Evolutionary conservation across 2,113 vertebrate genomes (phyloP).

Genomic region (Sakesphorus luctuosus): DNA sequence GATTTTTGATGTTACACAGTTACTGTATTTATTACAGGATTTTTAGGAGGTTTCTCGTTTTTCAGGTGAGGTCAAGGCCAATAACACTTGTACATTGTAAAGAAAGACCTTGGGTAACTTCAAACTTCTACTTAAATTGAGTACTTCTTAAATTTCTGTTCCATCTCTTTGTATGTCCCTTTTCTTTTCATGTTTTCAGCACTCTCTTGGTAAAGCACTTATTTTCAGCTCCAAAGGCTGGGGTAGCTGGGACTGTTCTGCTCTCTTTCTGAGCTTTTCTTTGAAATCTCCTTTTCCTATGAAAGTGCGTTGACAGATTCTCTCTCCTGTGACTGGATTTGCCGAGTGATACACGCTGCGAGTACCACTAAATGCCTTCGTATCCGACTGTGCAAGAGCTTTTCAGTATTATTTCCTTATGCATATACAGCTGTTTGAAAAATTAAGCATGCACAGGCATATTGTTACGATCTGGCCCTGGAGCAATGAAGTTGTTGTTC

Average conservation of each 20-base stretch:
- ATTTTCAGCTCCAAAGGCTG: neutral
- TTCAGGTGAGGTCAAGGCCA: neutral
- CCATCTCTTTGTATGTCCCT: neutral
- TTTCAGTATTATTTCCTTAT: slow-evolving; percentile 32
- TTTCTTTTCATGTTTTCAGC: neutral
- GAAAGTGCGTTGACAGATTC: neutral
- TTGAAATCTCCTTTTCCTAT: neutral
- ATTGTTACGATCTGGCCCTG: neutral
- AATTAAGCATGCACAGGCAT: slow-evolving; percentile 2
- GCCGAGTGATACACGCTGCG: neutral
- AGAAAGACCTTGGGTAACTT: neutral
- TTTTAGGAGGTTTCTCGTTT: neutral
- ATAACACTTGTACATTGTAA: neutral
- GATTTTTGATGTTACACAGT: fast-evolving
- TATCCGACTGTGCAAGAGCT: neutral
- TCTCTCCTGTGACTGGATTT: neutral
- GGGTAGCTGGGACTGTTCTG: neutral
- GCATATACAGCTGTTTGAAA: neutral
- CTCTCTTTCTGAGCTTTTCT: slow-evolving; percentile 21
- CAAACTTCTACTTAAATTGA: neutral
- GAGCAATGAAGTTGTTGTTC: slow-evolving; percentile 1
- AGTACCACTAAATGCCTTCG: neutral
- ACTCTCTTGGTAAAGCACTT: neutral
- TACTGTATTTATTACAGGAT: neutral
- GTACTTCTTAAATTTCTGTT: neutral